Evolutionary conservation across 2,888 invertebrate genomes (phyloP).

Genomic region (Malacosoma neustria): DNA sequence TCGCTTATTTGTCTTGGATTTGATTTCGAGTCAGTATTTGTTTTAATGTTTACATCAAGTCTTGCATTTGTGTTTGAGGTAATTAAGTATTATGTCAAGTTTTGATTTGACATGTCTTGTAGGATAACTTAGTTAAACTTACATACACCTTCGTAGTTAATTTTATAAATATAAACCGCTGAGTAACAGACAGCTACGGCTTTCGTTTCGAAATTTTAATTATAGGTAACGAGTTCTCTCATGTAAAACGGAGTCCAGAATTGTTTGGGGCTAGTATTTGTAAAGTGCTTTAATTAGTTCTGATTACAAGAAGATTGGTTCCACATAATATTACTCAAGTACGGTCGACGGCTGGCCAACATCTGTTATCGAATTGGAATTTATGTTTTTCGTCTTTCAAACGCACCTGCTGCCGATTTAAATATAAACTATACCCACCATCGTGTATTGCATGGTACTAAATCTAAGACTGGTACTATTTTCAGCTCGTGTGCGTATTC

Average conservation of each 20-base stretch:
- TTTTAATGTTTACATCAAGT: slow-evolving; percentile 9
- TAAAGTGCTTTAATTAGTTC: too few species aligned
- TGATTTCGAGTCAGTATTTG: slow-evolving; percentile 30
- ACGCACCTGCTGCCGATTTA: slow-evolving; percentile 56
- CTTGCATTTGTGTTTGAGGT: not conserved
- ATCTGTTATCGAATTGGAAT: slow-evolving; percentile 65
- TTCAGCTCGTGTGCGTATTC: slow-evolving; percentile 16
- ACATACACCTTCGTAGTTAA: too few species aligned
- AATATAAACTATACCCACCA: slow-evolving; percentile 31
- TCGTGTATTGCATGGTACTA: slow-evolving; percentile 12
- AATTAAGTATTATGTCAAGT: not conserved
- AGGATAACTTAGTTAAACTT: too few species aligned
- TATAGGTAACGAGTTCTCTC: too few species aligned
- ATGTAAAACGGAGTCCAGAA: too few species aligned
- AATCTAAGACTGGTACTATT: slow-evolving; percentile 13
- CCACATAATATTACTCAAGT: slow-evolving; percentile 47
- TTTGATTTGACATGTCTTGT: not conserved
- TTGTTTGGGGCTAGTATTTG: too few species aligned
- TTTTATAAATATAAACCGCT: too few species aligned
- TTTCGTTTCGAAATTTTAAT: too few species aligned
- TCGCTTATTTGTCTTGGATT: slow-evolving; percentile 51
- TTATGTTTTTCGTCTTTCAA: slow-evolving; percentile 63
- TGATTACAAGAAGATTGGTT: slow-evolving; percentile 48
- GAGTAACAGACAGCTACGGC: too few species aligned
- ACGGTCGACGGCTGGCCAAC: slow-evolving; percentile 50